Evolutionary conservation across 2,113 vertebrate genomes (phyloP), one percentile per base, ranked within the genome.

Genomic region (Phalacrocorax aristotelis): DNA sequence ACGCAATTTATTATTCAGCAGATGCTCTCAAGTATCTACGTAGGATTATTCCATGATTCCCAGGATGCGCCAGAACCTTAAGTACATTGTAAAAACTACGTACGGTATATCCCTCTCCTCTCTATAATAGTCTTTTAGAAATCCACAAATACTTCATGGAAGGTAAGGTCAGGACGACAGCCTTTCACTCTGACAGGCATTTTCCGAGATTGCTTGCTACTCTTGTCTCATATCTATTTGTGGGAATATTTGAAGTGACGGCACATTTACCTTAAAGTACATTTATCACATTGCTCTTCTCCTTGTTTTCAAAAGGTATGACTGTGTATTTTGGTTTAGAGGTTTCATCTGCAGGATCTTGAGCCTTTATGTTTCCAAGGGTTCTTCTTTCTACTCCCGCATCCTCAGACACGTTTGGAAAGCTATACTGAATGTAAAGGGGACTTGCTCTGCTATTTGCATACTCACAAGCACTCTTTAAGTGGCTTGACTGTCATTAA

Each of bases 191-290:
- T 91, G 68, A 77, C 75, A 71, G 70, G 65, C 79, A 58, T 95
- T 96, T 96, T 95, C 46, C 11, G 10, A 91, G 82, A 96, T 83
- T 93, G 48, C 66, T 88, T 83, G 55, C 81, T 91, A 22, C 76
- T 87, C 79, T 83, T 71, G 75, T 89, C 61, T 94, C 22, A 11
- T 66, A 83, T 38, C 62, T 95, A 44, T 95, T 97, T 94, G 77
- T 76, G 58, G 68, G 51, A 85, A 74, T 91, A 90, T 90, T 93
- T 89, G 95, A 92, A 95, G 77, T 85, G 91, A 88, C 2, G 3
- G 81, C 70, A 69, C 49, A 77, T 97, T 97, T 94, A 81, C 77
- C 55, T 80, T 77, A 32, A 83, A 96, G 61, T 88, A 34, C 81
- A 66, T 96, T 87, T 60, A 51, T 80, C 71, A 74, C 57, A 9